Base-by-base conservation (phyloP, 2,797 vertebrate genomes). In the Eulemur rubriventer region DNA sequence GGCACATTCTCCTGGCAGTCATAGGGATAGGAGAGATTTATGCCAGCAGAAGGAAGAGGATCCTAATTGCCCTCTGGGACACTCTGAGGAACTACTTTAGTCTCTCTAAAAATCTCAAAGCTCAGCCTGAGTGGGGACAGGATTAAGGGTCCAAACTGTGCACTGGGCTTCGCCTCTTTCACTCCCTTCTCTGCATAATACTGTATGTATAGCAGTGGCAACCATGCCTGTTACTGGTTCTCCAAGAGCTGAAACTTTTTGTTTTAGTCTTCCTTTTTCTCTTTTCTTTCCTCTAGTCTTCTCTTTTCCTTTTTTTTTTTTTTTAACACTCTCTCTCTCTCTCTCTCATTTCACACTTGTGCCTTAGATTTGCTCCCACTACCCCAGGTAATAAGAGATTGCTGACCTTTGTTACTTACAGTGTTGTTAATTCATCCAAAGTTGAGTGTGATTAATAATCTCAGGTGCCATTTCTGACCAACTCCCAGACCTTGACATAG, bases 321-420 rank as follows among this genome's bases (percentile, higher is more conserved):
- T 55, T 22, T 76, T 11, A 46, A 43, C 41, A 7, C 41, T 43
- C 41, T 8, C 55, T 8, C 20, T 8, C 22, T 48, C 48, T 50
- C 41, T 17, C 28, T 80, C 55, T 50, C 20, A 11, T 72, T 67
- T 81, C n/a, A 55, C 14, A 48, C 9, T 70, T 52, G 69, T 80
- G 16, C 38, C 83, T 94, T 94, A 61, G 57, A 63, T 88, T 76
- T 87, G 9, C 9, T 65, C 70, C 57, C 50, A 28, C 52, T 75
- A 14, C 43, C 46, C 38, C 16, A 89, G 38, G 35, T 73, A 86
- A 86, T 57, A 88, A 93, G 55, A 89, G 28, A 50, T 80, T 85
- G 22, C 50, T 95, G 78, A 95, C 26, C 41, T 28, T 83, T 94
- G 78, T 88, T 95, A 76, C 93, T 93, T 95, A 75, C n/a, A 87